Conservation (phyloP, 2,113 vertebrate genomes). For the Antechinus flavipes region DNA sequence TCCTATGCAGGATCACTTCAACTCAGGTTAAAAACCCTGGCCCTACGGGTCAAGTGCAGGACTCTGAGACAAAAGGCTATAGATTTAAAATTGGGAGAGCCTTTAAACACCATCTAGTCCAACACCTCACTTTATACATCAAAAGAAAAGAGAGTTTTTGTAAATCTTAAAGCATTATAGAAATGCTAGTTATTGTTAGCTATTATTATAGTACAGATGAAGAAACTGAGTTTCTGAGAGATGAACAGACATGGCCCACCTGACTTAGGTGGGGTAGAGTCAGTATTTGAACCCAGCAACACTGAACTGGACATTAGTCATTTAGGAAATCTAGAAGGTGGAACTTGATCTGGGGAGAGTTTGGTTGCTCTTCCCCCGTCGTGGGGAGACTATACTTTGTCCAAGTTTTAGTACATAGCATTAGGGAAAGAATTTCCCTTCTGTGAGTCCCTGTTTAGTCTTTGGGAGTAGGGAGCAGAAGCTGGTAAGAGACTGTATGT, state of each 20-base stretch:
- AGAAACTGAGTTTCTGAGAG: not conserved
- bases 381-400: not conserved
- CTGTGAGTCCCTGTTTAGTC: not conserved
- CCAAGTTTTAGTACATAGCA: not conserved
- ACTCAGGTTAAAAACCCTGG: not conserved
- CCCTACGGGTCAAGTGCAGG: not conserved
- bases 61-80: not conserved
- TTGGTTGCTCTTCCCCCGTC: not conserved
- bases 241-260: not conserved
- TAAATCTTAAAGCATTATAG: not conserved
- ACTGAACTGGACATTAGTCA: too few species aligned
- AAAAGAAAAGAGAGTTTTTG: not conserved
- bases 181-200: not conserved
- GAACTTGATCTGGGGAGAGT: not conserved
- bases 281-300: not conserved
- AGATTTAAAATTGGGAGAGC: not conserved
- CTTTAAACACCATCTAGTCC: not conserved
- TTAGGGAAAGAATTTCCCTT: not conserved
- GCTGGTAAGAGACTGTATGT: not conserved
- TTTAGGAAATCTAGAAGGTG: not conserved
- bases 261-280: not conserved
- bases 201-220: not conserved
- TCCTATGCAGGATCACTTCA: not conserved
- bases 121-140: not conserved
- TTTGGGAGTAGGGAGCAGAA: not conserved